Evolutionary conservation across 2,797 vertebrate genomes (phyloP), one percentile per base, ranked within the genome.

Genomic region (Smutsia gigantea): DNA sequence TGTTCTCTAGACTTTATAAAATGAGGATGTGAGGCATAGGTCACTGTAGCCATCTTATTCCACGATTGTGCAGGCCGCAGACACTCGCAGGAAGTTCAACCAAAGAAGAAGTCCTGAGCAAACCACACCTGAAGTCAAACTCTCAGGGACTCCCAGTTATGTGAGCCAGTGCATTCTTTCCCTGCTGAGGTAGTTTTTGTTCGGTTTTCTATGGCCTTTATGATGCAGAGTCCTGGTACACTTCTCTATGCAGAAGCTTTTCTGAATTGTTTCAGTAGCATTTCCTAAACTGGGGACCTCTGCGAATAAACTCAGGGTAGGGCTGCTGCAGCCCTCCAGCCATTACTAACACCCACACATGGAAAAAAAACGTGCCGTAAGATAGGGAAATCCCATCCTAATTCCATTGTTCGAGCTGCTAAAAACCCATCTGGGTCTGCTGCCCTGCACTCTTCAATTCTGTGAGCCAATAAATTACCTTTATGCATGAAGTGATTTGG

Each of bases 1-100:
- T 83, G 34, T 74, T 39, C 46, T 57, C 39, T 85, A 27, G 46
- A 83, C 10, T 61, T 31, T 1, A 17, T 18, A 42, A 15, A 15
- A 4, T 18, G 15, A 77, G 10, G 7, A 55, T 6, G 0, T 29
- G 27, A 49, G 34, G 46, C 0, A 0, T 34, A 49, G 49, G 23
- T 66, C 37, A 1, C 69, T 90, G 7, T 25, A 8, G n/a, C 53
- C 64, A 15, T 69, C 57, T 78, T 69, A 21, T 7, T 64, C 61
- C 3, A 7, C 18, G 29, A 25, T 23, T 31, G 7, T 29, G 34
- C n/a, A 23, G 7, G 23, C 15, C 37, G 21, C 21, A 79, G 77
- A 34, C 25, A 17, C 21, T 37, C 42, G 78, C 34, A 31, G 31
- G 72, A 68, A 39, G 39, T 19, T 31, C 2, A 23, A 61, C 4